Base-by-base conservation (phyloP, 2,888 invertebrate species). In the Ecliptopera silaceata region DNA sequence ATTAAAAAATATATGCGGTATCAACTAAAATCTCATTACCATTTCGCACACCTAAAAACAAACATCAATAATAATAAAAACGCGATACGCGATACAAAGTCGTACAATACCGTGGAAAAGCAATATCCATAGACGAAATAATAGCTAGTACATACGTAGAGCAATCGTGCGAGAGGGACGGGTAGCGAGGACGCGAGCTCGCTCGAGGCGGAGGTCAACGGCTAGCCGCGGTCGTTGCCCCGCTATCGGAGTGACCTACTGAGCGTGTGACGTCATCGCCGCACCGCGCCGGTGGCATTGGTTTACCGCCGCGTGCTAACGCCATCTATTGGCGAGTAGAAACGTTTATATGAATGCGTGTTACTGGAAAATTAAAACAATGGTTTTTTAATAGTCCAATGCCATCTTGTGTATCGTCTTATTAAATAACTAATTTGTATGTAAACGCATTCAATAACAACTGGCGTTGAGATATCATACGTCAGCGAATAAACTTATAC, bases 211-310 rank as follows among this genome's bases (percentile, higher is more conserved):
- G 91, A 92, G 92, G 92, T 92, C 92, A 91, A 91, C 91, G 92
- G 89, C 92, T 91, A 91, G 88, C 89, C 86, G 91, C 91, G 92
- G 91, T 91, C 91, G 91, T 91, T 91, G 91, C 91, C 91, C 91
- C 84, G 90, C 90, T 91, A 91, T 91, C 91, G 90, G 84, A 91
- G 89, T 91, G 91, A 91, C 91, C 92, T 91, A 92, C 91, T 92
- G 86, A 91, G 91, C 89, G 90, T 75, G 91, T 88, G 91, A 93
- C 91, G 91, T 91, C 91, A 91, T 72, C 83, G 74, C 83, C 84
- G 85, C 88, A 84, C 84, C 84, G 80, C 86, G 78, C 79, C 75
- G 67, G 64, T 80, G 82, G 79, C 83, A 82, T 82, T 82, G 81
- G 81, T 81, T 78, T 66, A 68, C 74, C 72, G 72, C 72, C 64